A percentile compares a stretch with the other conserved stretches of the same genome.
phyloP scores from a whole-genome alignment of 2,797 vertebrate species.

The Sebastes dallii region DNA sequence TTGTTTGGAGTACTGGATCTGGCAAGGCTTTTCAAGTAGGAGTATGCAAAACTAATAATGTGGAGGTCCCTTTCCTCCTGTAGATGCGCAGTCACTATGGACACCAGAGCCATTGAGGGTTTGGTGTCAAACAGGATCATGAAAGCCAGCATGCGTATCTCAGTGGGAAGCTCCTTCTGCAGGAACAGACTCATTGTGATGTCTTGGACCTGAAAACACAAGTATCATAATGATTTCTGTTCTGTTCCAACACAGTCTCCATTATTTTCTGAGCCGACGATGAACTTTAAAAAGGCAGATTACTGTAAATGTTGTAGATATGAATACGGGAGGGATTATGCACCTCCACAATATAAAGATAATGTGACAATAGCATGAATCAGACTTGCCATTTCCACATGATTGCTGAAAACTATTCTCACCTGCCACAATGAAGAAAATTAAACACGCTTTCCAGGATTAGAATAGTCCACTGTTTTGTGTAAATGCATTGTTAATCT shows the following conservation, averaged over 20 bases:
- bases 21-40: constrained; percentile 81
- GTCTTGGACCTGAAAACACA: constrained; percentile 84
- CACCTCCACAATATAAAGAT: background rate
- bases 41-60: constrained; percentile 85
- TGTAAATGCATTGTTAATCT: background rate
- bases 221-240: background rate
- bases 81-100: constrained; percentile 78
- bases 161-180: constrained; percentile 69
- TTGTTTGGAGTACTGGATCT: constrained; percentile 83
- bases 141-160: constrained; percentile 84
- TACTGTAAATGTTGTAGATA: background rate
- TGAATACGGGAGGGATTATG: background rate
- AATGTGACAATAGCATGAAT: background rate
- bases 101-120: constrained; percentile 83
- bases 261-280: background rate
- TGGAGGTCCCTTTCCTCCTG: constrained; percentile 82
- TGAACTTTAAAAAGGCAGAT: constrained; percentile 3
- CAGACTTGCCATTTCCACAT: background rate
- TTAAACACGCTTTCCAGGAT: background rate
- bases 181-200: constrained; percentile 82
- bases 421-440: background rate
- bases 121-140: constrained; percentile 85
- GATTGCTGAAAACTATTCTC: background rate
- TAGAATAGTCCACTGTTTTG: background rate
- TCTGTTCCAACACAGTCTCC: background rate